Evolutionary conservation across 1,140 invertebrate genomes (phyloP).

Genomic region (Neocloeon triangulifer): DNA sequence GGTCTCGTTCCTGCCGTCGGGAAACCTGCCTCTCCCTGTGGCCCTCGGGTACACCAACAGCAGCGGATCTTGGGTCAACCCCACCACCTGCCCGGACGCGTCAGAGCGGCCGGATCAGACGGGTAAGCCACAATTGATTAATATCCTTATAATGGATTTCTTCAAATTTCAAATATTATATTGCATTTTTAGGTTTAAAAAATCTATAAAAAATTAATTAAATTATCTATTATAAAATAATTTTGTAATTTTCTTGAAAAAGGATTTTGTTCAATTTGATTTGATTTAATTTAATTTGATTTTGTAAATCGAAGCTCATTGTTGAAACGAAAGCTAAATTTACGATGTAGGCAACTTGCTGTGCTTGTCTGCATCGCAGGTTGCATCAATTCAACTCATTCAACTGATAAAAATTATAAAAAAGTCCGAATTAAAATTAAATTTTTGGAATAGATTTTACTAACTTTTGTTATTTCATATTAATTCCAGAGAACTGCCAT

Average conservation of each 20-base stretch:
- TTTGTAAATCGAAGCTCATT: no score
- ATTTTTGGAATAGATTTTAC: no score
- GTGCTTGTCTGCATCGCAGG: no score
- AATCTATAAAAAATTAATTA: background rate
- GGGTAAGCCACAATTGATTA: conserved; percentile 16
- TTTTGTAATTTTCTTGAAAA: conserved; percentile 1
- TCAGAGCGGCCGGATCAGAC: conserved; percentile 32
- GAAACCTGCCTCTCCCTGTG: conserved; percentile 86
- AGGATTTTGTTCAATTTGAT: no score
- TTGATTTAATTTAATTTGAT: no score
- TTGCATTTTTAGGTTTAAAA: no score
- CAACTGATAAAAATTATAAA: background rate
- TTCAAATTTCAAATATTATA: background rate
- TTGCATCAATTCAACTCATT: no score
- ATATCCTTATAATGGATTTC: no score
- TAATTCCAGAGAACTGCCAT: conserved; percentile 28
- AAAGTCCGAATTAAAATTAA: background rate
- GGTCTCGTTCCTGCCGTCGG: conserved; percentile 25
- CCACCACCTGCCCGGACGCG: conserved; percentile 49
- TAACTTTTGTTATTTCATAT: no score
- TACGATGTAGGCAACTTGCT: no score
- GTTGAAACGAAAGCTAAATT: no score
- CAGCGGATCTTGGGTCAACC: conserved; percentile 35
- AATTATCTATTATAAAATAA: background rate
- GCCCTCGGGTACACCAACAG: conserved; percentile 56